Base-by-base conservation (phyloP, 2,797 vertebrate species). In the Malacoraja senta region DNA sequence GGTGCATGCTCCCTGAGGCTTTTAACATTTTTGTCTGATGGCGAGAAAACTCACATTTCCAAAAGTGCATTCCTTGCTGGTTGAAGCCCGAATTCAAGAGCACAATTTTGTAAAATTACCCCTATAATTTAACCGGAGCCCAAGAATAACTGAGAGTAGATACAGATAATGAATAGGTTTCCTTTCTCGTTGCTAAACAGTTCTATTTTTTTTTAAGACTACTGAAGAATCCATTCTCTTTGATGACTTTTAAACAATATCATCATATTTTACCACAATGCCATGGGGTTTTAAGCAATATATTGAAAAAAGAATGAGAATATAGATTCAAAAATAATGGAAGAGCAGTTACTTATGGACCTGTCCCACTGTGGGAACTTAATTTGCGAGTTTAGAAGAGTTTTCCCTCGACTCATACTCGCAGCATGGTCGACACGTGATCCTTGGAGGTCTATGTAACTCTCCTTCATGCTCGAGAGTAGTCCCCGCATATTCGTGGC, bases 251-350 rank as follows among this genome's bases (percentile, higher is more conserved):
- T 65, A 65, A 88, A 32, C 63, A 35, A n/a, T 10, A 2, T 58
- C 35, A 35, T 88, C n/a, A 35, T 35, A 88, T 35, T 68, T 1
- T 10, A 68, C 35, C 68, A 21, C n/a, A 35, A 68, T 65, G 63
- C 4, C 65, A 35, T 63, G n/a, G 71, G 4, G 71, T 21, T 21
- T 26, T 21, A 24, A 74, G 8, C 71, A 26, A 74, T 21, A 24
- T 74, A 24, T 74, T 12, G 63, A 35, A 68, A 65, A 88, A 32
- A 1, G 84, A 88, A 88, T 86, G n/a, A 32, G 68, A 38, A 68
- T 9, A 88, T 88, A 68, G 29, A 68, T 88, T 88, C 63, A 88
- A 88, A 63, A 35, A 35, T 15, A 88, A 65, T 88, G 84, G 15
- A 61, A 6, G 83, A 63, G n/a, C n/a, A 68, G n/a, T 86, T 88